phyloP scores from a whole-genome alignment of 2,797 vertebrate genomes.

The Oreochromis grahami region DNA sequence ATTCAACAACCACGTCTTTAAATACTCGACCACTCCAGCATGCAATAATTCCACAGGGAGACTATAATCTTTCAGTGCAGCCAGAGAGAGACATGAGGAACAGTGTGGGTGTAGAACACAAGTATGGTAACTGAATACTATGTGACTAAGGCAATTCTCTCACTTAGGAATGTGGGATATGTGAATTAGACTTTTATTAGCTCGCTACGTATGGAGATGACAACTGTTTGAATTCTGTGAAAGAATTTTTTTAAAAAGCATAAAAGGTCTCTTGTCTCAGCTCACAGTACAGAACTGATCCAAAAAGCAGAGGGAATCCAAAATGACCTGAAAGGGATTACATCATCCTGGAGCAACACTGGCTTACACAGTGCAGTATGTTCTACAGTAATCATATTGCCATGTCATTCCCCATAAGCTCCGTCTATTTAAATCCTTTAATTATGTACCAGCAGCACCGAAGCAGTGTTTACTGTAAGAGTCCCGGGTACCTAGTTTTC shows the following conservation, averaged over 20 bases:
- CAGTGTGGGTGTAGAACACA: slow-evolving; percentile 5
- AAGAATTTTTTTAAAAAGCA: not conserved
- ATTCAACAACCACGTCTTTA: not conserved
- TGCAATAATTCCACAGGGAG: slow-evolving; percentile 3
- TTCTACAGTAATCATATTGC: slow-evolving; percentile 64
- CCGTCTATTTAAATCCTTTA: slow-evolving; percentile 62
- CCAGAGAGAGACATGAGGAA: not conserved
- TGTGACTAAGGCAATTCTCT: not conserved
- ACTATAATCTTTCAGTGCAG: slow-evolving; percentile 19
- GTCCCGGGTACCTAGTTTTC: slow-evolving; percentile 52
- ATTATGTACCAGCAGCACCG: slow-evolving; percentile 60
- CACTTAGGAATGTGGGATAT: not conserved
- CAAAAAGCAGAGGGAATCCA: slow-evolving; percentile 37
- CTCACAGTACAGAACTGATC: slow-evolving; percentile 6
- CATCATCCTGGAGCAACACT: slow-evolving; percentile 58
- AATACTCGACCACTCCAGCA: slow-evolving; percentile 1
- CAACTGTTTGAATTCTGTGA: slow-evolving; percentile 37
- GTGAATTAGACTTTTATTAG: slow-evolving; percentile 11
- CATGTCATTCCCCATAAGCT: slow-evolving; percentile 63
- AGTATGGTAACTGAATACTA: slow-evolving; percentile 32
- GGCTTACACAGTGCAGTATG: slow-evolving; percentile 47
- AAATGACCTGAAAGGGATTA: slow-evolving; percentile 53
- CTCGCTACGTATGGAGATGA: slow-evolving; percentile 14
- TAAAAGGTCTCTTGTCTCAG: slow-evolving; percentile 33
- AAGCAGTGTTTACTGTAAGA: slow-evolving; percentile 63